These are phyloP conservation scores for Tenthredo livida DNA, from an alignment of 2,888 invertebrate genomes.

Conservation along the genomic window DNA sequence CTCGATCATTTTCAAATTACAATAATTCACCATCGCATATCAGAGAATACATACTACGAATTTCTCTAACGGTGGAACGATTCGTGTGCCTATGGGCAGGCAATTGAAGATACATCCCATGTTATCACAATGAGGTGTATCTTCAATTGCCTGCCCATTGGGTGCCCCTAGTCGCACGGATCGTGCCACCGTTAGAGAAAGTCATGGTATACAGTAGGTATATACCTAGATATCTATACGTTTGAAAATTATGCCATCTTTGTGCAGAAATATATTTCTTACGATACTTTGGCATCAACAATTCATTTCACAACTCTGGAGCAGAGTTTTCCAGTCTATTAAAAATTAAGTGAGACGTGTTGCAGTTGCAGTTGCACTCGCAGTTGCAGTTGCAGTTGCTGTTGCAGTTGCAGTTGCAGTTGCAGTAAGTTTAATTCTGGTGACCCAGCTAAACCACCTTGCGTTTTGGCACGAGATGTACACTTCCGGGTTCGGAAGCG, in stretches of 20 bases:
- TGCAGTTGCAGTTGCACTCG: neutral
- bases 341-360: slow-evolving; percentile 28
- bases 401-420: slow-evolving; percentile 1
- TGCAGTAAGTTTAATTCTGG: slow-evolving; percentile 13
- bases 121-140: no score
- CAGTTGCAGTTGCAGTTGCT: neutral
- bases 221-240: neutral
- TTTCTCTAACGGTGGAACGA: no score
- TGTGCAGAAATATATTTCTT: neutral
- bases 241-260: neutral
- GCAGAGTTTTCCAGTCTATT: slow-evolving; percentile 2
- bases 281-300: neutral
- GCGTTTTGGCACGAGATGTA: slow-evolving; percentile 49
- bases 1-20: neutral
- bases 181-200: no score
- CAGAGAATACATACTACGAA: neutral
- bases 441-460: slow-evolving; percentile 38
- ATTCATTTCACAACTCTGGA: neutral
- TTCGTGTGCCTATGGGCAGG: no score
- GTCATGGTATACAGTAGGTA: no score
- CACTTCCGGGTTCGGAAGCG: slow-evolving; percentile 47
- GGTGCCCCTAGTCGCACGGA: no score
- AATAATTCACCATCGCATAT: neutral
- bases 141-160: no score
- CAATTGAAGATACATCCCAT: no score